Evolutionary conservation across 2,888 invertebrate species (phyloP).

Genomic region (Bedellia somnulentella): DNA sequence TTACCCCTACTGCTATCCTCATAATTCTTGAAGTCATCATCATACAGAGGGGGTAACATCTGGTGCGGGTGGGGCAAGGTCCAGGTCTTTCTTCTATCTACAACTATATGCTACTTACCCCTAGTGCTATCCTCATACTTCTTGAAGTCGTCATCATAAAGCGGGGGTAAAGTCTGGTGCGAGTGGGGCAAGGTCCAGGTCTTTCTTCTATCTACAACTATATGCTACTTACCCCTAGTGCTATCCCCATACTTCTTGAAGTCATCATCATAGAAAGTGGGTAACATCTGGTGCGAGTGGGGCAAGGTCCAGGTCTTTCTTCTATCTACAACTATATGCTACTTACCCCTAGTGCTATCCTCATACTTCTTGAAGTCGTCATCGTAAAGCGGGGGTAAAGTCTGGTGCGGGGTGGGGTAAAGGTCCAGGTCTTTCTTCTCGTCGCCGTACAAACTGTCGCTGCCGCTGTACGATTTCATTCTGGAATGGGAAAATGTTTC

Average conservation of each 20-base stretch:
- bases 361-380: constrained; percentile 26
- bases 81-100: constrained; percentile 31
- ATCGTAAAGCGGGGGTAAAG: constrained; percentile 45
- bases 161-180: constrained; percentile 48
- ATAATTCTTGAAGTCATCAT: constrained; percentile 25
- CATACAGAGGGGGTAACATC: constrained; percentile 45
- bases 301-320: constrained; percentile 39
- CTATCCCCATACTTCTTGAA: constrained; percentile 24
- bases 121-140: constrained; percentile 26
- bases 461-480: constrained; percentile 31
- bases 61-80: constrained; percentile 51
- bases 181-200: constrained; percentile 44
- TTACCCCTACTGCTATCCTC: constrained; percentile 31
- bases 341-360: constrained; percentile 28
- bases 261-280: constrained; percentile 39
- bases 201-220: no score
- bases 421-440: constrained; percentile 32
- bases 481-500: constrained; percentile 21
- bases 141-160: constrained; percentile 32
- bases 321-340: no score
- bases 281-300: constrained; percentile 49
- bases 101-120: no score
- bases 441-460: constrained; percentile 29
- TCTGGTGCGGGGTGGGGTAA: constrained; percentile 53
- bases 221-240: constrained; percentile 34